Base-by-base conservation (phyloP, 2,113 vertebrate species). In the Triplophysa rosa region DNA sequence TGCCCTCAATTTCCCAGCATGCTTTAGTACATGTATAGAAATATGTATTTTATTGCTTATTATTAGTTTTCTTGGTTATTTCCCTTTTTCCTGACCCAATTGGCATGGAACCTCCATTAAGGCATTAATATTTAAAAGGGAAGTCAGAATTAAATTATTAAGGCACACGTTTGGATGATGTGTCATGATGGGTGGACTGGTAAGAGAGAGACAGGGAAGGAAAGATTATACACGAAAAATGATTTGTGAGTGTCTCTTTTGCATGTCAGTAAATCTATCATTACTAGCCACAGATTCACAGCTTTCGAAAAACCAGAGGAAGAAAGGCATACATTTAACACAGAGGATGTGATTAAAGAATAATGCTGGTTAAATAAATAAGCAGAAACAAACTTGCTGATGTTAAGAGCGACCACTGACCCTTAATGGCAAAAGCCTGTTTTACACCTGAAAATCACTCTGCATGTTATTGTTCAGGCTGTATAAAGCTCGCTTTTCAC, bases 61-160 rank as follows among this genome's bases (percentile, higher is more conserved):
- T 54, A 56, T 10, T 42, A n/a, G 19, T 58, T 58, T 68, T 26
- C 10, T 24, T 56, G 14, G 11, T 26, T 16, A 45, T 63, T 49
- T 6, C 40, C 23, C 77, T 80, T 47, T 52, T 40, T 67, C 47
- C 12, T 62, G 11, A 21, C 24, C 19, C 58, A 49, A n/a, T 45
- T 54, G 62, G 63, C 64, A 73, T 45, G 7, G 24, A 17, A 58
- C 23, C 68, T 71, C 67, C 52, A 70, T 75, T 62, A 65, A 45
- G 49, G 23, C 33, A 80, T 79, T 13, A 68, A 87, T 80, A 83
- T 78, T 84, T 85, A 8, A 87, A 76, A 71, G 66, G 24, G 63
- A 78, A 8, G 61, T 52, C 23, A 3, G 37, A 75, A 74, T 84
- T 84, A 81, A 85, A 85, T 85, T 76, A 84, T 83, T 81, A 67